These are phyloP conservation scores for Lepidonotus clava DNA, from an alignment of 2,888 invertebrate species.

Conservation along the genomic window DNA sequence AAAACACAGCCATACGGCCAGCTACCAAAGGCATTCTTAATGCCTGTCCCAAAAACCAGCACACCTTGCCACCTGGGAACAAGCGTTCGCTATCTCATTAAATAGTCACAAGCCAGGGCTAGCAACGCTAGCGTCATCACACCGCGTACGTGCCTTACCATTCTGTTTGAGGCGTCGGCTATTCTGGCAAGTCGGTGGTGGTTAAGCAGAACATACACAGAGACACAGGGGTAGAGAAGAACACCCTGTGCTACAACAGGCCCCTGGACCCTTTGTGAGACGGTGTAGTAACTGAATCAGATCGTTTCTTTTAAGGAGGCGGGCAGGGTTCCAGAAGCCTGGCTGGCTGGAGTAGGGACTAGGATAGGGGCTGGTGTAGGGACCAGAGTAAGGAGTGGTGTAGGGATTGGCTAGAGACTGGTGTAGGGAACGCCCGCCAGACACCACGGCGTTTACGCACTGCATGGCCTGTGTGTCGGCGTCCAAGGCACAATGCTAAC, in stretches of 20 bases:
- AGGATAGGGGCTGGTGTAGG: background rate
- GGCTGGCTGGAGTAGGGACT: background rate
- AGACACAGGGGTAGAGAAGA: no score
- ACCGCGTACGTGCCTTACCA: no score
- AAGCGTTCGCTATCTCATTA: background rate
- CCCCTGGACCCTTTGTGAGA: background rate
- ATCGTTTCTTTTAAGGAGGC: background rate
- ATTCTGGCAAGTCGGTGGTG: no score
- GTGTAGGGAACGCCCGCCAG: no score
- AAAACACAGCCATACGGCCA: background rate
- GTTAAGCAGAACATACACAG: no score
- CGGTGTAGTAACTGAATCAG: background rate
- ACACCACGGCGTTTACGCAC: background rate
- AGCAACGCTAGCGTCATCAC: no score
- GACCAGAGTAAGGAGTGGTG: no score
- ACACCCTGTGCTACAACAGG: no score
- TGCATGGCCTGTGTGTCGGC: background rate
- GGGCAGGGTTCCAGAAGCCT: background rate
- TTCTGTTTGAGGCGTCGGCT: no score
- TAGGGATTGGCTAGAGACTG: no score
- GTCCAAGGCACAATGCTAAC: background rate
- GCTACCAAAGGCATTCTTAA: background rate
- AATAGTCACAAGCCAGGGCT: background rate
- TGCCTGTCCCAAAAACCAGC: no score
- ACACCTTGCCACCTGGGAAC: conserved; percentile 3